Evolutionary conservation across 2,888 invertebrate genomes (phyloP).

Genomic region (Hypselothyrea guttata): DNA sequence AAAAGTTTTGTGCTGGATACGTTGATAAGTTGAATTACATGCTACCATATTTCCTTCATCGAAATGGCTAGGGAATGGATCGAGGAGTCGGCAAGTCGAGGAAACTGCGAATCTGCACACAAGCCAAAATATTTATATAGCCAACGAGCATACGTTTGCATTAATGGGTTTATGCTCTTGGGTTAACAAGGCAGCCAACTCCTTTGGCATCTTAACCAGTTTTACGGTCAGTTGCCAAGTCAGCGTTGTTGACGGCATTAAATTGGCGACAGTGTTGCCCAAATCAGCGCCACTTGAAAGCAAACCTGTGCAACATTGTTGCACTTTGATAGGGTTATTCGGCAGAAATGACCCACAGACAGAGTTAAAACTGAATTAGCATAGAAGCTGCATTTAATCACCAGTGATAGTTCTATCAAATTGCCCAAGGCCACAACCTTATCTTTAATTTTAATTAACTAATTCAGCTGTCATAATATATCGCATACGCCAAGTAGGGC

Average conservation of each 20-base stretch:
- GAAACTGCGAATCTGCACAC: constrained; percentile 46
- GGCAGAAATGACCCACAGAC: constrained; percentile 59
- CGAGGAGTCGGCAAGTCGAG: background rate
- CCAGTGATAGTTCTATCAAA: background rate
- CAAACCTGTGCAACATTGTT: constrained; percentile 68
- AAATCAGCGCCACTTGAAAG: constrained; percentile 65
- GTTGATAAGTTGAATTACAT: constrained; percentile 75
- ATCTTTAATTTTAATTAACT: background rate
- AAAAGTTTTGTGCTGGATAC: constrained; percentile 69
- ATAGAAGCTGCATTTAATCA: background rate
- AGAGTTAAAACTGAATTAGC: background rate
- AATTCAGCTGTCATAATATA: background rate
- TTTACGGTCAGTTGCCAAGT: constrained; percentile 49
- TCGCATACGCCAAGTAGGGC: background rate
- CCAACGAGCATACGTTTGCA: constrained; percentile 9
- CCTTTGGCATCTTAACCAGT: constrained; percentile 26
- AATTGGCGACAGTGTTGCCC: constrained; percentile 70
- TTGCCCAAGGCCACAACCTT: background rate
- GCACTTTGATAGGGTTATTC: constrained; percentile 42
- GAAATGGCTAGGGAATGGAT: constrained; percentile 12
- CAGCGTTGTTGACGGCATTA: constrained; percentile 47
- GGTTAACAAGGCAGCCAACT: constrained; percentile 14
- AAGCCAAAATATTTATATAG: constrained; percentile 8
- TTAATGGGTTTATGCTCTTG: constrained; percentile 33
- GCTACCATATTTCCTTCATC: constrained; percentile 60